Conservation (phyloP, 2,888 invertebrate genomes). For the Cremastobaeus sp. region DNA sequence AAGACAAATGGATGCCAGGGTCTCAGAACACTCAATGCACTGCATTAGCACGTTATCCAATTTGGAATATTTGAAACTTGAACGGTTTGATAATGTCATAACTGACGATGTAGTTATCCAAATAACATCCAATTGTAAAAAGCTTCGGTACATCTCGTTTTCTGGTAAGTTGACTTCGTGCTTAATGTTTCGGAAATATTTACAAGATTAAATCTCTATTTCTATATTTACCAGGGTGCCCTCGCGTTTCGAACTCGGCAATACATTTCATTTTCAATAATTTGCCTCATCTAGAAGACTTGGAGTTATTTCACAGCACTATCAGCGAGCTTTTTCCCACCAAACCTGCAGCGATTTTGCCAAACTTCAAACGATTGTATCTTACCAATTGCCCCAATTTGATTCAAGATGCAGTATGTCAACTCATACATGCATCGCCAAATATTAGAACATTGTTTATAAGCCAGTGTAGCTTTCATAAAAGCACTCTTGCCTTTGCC, state of each 20-base stretch:
- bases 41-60: slow-evolving; percentile 38
- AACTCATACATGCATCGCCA: slow-evolving; percentile 32
- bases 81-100: slow-evolving; percentile 48
- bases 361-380: slow-evolving; percentile 45
- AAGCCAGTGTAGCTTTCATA: slow-evolving; percentile 35
- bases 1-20: slow-evolving; percentile 42
- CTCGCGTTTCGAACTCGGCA: slow-evolving; percentile 27
- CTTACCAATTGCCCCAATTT: slow-evolving; percentile 53
- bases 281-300: slow-evolving; percentile 39
- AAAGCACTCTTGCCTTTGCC: slow-evolving; percentile 29
- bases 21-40: slow-evolving; percentile 34
- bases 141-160: slow-evolving; percentile 47
- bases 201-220: slow-evolving; percentile 16
- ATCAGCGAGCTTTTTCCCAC: slow-evolving; percentile 25
- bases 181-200: slow-evolving; percentile 10
- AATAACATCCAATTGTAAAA: slow-evolving; percentile 36
- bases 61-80: slow-evolving; percentile 57
- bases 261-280: slow-evolving; percentile 12
- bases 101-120: slow-evolving; percentile 38
- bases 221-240: too few relatives aligned
- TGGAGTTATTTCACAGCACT: slow-evolving; percentile 53
- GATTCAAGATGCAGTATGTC: slow-evolving; percentile 37
- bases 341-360: neutral
- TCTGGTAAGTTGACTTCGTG: slow-evolving; percentile 44
- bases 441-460: slow-evolving; percentile 46